A percentile compares a stretch with the other conserved stretches of the same genome.
Conservation (phyloP, 2,888 invertebrate genomes). For the Cheilosia soror region DNA sequence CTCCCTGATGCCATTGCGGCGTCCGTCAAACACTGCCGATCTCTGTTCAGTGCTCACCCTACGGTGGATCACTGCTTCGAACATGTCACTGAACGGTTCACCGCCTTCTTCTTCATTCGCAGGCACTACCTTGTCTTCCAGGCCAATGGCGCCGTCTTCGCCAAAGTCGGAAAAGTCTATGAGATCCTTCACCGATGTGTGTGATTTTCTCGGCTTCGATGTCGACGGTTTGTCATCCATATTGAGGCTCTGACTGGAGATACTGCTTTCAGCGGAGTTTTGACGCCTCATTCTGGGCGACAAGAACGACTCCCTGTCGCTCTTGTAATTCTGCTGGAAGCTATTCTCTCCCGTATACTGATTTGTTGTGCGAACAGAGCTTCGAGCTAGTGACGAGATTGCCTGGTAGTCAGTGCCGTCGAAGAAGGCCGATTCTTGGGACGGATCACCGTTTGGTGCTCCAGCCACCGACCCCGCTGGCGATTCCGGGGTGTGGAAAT, state of each 20-base stretch:
- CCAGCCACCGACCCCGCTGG: constrained; percentile 51
- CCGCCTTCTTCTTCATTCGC: constrained; percentile 50
- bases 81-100: constrained; percentile 75
- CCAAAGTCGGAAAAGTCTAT: constrained; percentile 83
- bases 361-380: constrained; percentile 82
- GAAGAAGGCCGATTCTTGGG: constrained; percentile 82
- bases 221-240: constrained; percentile 79
- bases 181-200: constrained; percentile 78
- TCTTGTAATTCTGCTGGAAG: constrained; percentile 83
- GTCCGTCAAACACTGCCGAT: constrained; percentile 81
- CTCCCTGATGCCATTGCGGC: constrained; percentile 83
- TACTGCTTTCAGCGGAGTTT: constrained; percentile 83
- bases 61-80: constrained; percentile 80
- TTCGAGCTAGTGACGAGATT: constrained; percentile 82
- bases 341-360: constrained; percentile 81
- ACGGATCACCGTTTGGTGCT: constrained; percentile 77
- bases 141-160: constrained; percentile 77
- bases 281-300: constrained; percentile 82
- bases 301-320: constrained; percentile 80
- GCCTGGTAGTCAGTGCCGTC: constrained; percentile 80
- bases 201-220: constrained; percentile 53
- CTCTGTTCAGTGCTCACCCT: constrained; percentile 82
- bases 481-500: constrained; percentile 76
- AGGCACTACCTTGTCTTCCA: constrained; percentile 53
- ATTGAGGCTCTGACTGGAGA: constrained; percentile 83